Percentiles rank a stretch among this genome's conserved stretches.
phyloP scores from a whole-genome alignment of 2,113 vertebrate genomes.

The Alethe castanea region DNA sequence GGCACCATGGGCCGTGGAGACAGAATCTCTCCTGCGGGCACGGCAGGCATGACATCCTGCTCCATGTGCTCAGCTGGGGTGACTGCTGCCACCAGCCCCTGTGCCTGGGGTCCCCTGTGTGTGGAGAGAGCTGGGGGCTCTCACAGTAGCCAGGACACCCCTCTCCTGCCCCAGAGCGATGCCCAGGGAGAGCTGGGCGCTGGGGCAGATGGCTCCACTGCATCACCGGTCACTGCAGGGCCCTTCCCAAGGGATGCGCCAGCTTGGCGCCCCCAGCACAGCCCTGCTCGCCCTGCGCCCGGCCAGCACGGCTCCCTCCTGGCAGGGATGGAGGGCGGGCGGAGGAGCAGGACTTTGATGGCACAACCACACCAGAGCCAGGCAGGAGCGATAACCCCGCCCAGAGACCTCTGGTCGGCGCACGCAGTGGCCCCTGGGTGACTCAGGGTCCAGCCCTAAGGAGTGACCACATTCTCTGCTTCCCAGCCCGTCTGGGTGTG shows the following conservation, averaged over 20 bases:
- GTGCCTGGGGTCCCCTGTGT: not conserved
- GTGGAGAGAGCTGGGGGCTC: not conserved
- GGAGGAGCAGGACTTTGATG: not conserved
- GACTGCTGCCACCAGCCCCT: not conserved
- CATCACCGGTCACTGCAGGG: not conserved
- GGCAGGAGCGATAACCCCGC: rapidly evolving
- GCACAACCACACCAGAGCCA: not conserved
- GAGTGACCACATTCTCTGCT: not conserved
- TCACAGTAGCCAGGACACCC: not conserved
- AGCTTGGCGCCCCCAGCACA: not conserved
- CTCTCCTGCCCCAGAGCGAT: not conserved
- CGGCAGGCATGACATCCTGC: not conserved
- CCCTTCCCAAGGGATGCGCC: not conserved
- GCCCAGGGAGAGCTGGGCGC: not conserved
- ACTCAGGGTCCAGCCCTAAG: not conserved
- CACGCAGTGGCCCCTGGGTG: rapidly evolving
- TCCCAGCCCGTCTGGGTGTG: not conserved
- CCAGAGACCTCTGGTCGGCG: rapidly evolving
- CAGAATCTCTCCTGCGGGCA: not conserved
- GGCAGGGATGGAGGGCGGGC: not conserved
- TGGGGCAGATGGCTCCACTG: not conserved
- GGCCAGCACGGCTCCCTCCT: not conserved
- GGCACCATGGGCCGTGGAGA: not conserved
- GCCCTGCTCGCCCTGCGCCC: not conserved
- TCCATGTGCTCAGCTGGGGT: not conserved